A percentile compares a stretch with the other conserved stretches of the same genome.
These are phyloP conservation scores for Rhinella marina DNA, from an alignment of 2,797 vertebrate species.

Conservation along the genomic window DNA sequence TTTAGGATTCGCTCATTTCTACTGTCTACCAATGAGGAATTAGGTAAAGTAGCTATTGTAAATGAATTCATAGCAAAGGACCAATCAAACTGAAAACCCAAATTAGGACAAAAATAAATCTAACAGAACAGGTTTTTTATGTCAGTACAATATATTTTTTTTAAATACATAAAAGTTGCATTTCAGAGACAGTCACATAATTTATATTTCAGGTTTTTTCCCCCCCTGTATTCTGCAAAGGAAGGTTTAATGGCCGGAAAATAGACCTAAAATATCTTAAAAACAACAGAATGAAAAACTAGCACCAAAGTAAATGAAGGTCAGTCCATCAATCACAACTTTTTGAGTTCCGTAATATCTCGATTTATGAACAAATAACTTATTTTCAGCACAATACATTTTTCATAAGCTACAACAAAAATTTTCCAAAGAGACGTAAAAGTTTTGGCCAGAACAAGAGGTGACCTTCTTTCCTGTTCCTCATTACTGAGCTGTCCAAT, in stretches of 20 bases:
- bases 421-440: conserved; percentile 15
- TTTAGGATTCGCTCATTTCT: too few relatives aligned
- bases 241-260: background rate
- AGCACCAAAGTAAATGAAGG: conserved; percentile 28
- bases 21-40: too few relatives aligned
- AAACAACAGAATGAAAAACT: background rate
- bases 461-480: background rate
- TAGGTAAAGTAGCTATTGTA: too few relatives aligned
- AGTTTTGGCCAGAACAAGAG: background rate
- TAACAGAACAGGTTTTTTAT: conserved; percentile 29
- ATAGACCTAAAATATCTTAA: background rate
- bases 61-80: background rate
- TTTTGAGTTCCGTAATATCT: background rate
- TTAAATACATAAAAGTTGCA: conserved; percentile 20
- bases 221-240: background rate
- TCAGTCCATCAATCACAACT: background rate
- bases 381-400: background rate
- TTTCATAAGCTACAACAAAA: background rate
- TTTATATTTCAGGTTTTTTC: background rate
- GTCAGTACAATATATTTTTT: conserved; percentile 19
- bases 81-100: background rate
- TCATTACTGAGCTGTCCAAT: background rate
- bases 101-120: background rate
- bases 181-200: background rate
- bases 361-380: conserved; percentile 30